A percentile compares a stretch with the other conserved stretches of the same genome.
Conservation (phyloP, 64 coral and sea anemone genomes). For the Montipora sp. region DNA sequence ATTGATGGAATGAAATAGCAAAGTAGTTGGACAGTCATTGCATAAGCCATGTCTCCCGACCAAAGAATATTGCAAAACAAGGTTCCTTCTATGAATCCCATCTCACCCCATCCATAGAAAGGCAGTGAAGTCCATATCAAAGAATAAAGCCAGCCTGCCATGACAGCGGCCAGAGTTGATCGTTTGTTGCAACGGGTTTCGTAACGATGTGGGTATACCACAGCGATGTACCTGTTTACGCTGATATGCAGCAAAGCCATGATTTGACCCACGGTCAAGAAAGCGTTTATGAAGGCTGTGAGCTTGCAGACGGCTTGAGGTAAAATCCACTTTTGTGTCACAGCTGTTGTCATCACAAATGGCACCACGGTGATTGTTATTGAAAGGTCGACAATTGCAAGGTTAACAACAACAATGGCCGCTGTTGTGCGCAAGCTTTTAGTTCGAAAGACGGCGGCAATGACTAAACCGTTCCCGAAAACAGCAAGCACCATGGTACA, state of each 20-base stretch:
- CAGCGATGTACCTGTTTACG: slow-evolving; percentile 86
- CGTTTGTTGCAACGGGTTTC: slow-evolving; percentile 73
- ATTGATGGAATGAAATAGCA: slow-evolving; percentile 88
- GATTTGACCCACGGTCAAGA: slow-evolving; percentile 89
- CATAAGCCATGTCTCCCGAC: slow-evolving; percentile 74
- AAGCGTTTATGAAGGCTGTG: slow-evolving; percentile 93
- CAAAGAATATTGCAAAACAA: slow-evolving; percentile 94
- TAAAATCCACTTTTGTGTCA: slow-evolving; percentile 56
- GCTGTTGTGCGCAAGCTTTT: slow-evolving; percentile 71
- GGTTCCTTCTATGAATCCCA: slow-evolving; percentile 89
- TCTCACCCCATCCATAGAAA: slow-evolving; percentile 92
- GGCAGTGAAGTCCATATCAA: slow-evolving; percentile 87
- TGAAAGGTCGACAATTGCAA: slow-evolving; percentile 84
- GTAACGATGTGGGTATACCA: slow-evolving; percentile 83
- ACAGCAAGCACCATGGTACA: slow-evolving; percentile 60
- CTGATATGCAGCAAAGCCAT: slow-evolving; percentile 92
- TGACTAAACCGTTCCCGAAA: slow-evolving; percentile 80
- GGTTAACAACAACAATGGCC: slow-evolving; percentile 78
- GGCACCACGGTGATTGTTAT: slow-evolving; percentile 82
- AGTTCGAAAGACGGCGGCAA: slow-evolving; percentile 77
- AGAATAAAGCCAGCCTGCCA: slow-evolving; percentile 70
- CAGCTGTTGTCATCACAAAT: slow-evolving; percentile 82
- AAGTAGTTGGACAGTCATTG: slow-evolving; percentile 64
- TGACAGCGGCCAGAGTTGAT: slow-evolving; percentile 66
- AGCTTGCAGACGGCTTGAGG: slow-evolving; percentile 53